Evolutionary conservation across 2,888 invertebrate genomes (phyloP), one percentile per base, ranked within the genome.

Genomic region (Rhagophthalmus giganteus): DNA sequence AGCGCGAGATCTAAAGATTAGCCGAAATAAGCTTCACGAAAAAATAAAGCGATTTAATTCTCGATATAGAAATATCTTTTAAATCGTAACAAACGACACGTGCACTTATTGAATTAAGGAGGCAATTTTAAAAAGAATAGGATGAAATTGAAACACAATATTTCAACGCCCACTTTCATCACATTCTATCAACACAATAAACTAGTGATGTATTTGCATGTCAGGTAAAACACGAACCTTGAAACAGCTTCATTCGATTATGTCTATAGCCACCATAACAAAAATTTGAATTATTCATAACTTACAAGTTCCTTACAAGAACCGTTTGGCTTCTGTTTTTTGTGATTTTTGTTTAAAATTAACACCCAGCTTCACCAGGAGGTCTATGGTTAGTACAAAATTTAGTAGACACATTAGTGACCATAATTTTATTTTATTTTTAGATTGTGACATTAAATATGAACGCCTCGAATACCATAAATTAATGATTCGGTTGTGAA

Each of bases 281-380:
- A 55, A 63, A 63, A 63, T 52, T 51, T 63, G 63, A 63, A 64
- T 64, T 54, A 64, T 64, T 63, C 61, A 64, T 64, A 50, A 60
- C 44, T 56, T 50, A 9, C 10, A 10, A 13, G 11, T 33, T 11
- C 15, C 14, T 14, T 16, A 35, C 20, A 37, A 10, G 6, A 3
- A 7, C 24, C n/a, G 16, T 25, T 20, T 15, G 31, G 41, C 49
- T 49, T 31, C 49, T 42, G 49, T 32, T 47, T 49, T 28, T 26
- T 30, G 40, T 25, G 27, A 13, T 2, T 27, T 39, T 38, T 14
- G 32, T 6, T 27, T 7, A 12, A 38, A 28, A 28, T 25, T 15
- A 41, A 41, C 41, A 24, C 28, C 28, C 28, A 37, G 10, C 12
- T 26, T 26, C 33, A 26, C 16, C 14, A 20, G 33, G 33, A 33